Evolutionary conservation across 2,797 vertebrate genomes (phyloP).

Genomic region (Pseudochirops corinnae): DNA sequence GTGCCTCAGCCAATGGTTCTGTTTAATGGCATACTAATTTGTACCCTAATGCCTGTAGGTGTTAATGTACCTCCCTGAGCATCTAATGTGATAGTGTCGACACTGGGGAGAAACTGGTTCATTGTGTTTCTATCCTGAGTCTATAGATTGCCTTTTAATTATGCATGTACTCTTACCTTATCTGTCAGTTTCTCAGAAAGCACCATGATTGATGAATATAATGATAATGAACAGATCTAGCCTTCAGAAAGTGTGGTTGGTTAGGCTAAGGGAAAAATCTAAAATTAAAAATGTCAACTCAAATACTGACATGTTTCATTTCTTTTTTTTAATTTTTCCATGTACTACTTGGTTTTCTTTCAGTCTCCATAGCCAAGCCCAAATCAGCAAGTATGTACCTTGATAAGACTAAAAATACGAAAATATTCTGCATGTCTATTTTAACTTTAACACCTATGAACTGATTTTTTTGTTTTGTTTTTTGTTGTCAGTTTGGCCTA

Average conservation of each 20-base stretch:
- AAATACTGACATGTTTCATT: neutral
- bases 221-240: slow-evolving; percentile 19
- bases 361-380: slow-evolving; percentile 72
- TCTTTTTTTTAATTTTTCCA: slow-evolving; percentile 44
- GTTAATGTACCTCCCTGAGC: neutral
- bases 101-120: neutral
- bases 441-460: slow-evolving; percentile 50
- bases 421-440: slow-evolving; percentile 51
- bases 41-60: neutral
- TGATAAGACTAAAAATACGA: slow-evolving; percentile 62
- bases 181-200: slow-evolving; percentile 27
- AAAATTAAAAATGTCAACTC: slow-evolving; percentile 31
- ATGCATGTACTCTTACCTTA: slow-evolving; percentile 1
- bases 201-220: slow-evolving; percentile 28
- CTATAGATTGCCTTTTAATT: slow-evolving; percentile 34
- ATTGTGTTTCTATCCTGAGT: neutral
- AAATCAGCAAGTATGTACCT: slow-evolving; percentile 79
- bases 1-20: neutral
- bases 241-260: slow-evolving; percentile 10
- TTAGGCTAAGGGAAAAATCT: slow-evolving; percentile 14
- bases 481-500: slow-evolving; percentile 42
- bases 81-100: neutral
- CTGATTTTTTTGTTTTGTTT: neutral
- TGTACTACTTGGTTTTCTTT: slow-evolving; percentile 58
- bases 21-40: neutral